Percentiles rank a stretch among this genome's conserved stretches.
Conservation (phyloP, 2,797 vertebrate species). For the Phylloscopus collybita region DNA sequence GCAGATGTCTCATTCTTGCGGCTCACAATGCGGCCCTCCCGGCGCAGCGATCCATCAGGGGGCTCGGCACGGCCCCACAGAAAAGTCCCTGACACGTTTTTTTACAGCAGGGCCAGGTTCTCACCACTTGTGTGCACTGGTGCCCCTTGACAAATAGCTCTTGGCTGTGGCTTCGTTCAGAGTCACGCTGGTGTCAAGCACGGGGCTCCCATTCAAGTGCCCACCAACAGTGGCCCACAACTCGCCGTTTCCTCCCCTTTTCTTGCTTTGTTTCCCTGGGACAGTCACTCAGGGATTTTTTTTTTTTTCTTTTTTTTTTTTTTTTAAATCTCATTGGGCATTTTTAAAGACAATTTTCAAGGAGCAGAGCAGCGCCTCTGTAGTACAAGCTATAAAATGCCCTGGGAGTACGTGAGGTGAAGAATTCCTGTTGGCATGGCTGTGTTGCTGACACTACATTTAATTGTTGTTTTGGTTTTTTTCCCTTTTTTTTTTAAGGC, state of each 20-base stretch:
- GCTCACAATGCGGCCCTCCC: conserved; percentile 30
- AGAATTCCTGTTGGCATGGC: neutral
- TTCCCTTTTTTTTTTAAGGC: no score
- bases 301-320: neutral
- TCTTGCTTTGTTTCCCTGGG: conserved; percentile 30
- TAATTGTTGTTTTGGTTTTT: neutral
- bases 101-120: conserved; percentile 53
- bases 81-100: conserved; percentile 17
- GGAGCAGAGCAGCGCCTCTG: neutral
- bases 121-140: conserved; percentile 39
- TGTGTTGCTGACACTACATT: neutral
- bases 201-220: conserved; percentile 63
- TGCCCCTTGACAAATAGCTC: conserved; percentile 69
- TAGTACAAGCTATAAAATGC: neutral
- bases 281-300: neutral
- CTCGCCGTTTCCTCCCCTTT: conserved; percentile 21
- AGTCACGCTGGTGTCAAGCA: conserved; percentile 33
- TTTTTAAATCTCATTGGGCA: neutral
- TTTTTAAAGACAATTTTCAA: conserved; percentile 2
- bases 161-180: conserved; percentile 61
- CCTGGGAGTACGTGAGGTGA: neutral
- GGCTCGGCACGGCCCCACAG: neutral
- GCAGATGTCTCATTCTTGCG: conserved; percentile 71
- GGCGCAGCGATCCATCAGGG: conserved; percentile 56
- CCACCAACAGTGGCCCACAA: conserved; percentile 29